A percentile compares a stretch with the other conserved stretches of the same genome.
These are phyloP conservation scores for Saxidomus purpurata DNA, from an alignment of 1,140 invertebrate genomes.

Conservation along the genomic window DNA sequence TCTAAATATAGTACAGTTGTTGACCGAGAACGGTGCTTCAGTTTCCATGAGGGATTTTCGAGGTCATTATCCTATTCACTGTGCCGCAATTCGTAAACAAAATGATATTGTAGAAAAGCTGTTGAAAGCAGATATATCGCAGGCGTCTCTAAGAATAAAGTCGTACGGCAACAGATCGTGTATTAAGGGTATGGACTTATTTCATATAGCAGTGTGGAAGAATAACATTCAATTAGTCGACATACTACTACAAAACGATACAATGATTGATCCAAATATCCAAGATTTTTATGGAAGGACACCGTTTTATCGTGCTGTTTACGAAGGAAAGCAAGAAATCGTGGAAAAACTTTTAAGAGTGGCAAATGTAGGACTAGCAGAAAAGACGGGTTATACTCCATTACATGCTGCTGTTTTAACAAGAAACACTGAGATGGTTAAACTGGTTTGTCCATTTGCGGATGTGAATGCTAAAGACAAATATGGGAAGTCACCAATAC, in stretches of 20 bases:
- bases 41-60: conserved; percentile 8
- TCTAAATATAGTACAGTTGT: not conserved
- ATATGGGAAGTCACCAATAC: not conserved
- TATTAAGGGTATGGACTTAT: conserved; percentile 35
- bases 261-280: conserved; percentile 4
- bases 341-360: not conserved
- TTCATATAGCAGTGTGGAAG: conserved; percentile 41
- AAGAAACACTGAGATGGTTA: not conserved
- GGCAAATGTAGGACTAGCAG: not conserved
- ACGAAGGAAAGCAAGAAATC: not conserved
- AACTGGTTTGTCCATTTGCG: not conserved
- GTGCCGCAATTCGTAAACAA: conserved; percentile 14
- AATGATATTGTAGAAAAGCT: not conserved
- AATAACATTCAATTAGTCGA: conserved; percentile 1
- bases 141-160: not conserved
- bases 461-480: not conserved
- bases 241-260: not conserved
- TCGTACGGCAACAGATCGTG: not conserved
- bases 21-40: not conserved
- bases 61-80: conserved; percentile 37
- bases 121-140: not conserved
- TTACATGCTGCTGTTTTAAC: not conserved
- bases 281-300: conserved; percentile 47
- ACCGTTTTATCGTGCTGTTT: conserved; percentile 27
- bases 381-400: not conserved